Percentiles rank a stretch among this genome's conserved stretches.
phyloP scores from a whole-genome alignment of 1,140 invertebrate genomes.

The Acyrthosiphon pisum region DNA sequence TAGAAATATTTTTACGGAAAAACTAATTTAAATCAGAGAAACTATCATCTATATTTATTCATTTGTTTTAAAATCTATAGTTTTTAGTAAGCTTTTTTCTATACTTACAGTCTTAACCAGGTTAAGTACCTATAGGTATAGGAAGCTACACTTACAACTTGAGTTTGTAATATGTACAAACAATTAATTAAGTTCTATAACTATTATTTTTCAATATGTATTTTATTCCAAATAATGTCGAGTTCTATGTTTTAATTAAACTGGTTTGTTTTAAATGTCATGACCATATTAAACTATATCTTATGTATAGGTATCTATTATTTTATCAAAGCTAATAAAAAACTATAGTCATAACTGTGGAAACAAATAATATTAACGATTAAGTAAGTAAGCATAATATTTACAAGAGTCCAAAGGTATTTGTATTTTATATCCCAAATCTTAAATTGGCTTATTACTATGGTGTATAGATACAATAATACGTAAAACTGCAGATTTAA shows the following conservation, averaged over 20 bases:
- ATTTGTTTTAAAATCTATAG: background rate
- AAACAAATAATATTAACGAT: background rate
- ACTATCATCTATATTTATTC: background rate
- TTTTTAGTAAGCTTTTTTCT: background rate
- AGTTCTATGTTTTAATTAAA: background rate
- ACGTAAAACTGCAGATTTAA: background rate
- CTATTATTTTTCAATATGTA: background rate
- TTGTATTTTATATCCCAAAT: background rate
- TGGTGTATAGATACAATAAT: background rate
- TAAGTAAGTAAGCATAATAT: background rate
- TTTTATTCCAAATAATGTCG: background rate
- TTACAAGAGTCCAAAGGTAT: slow-evolving; percentile 18
- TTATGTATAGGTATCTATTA: background rate
- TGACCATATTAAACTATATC: background rate
- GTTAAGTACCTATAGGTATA: too few species aligned
- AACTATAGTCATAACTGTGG: background rate
- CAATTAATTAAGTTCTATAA: background rate
- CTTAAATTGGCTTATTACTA: background rate
- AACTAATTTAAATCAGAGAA: background rate
- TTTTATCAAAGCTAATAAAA: background rate
- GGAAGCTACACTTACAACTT: too few species aligned
- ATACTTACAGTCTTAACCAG: too few species aligned
- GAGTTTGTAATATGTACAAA: background rate
- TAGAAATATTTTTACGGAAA: background rate
- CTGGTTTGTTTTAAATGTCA: background rate